Evolutionary conservation across 2,888 invertebrate genomes (phyloP).

Genomic region (Myopa testacea): DNA sequence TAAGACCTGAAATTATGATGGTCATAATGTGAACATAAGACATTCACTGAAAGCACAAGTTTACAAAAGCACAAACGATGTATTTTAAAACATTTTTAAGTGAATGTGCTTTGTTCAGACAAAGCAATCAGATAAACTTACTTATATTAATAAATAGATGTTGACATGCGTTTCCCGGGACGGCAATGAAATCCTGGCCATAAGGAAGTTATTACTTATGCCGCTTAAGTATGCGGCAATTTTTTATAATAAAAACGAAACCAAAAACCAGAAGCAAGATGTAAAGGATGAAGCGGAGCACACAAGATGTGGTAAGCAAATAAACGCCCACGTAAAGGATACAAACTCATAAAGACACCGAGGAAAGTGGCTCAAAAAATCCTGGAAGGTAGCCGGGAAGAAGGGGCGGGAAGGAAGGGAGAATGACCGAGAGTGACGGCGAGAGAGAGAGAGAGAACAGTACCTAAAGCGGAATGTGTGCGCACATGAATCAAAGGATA

Average conservation of each 20-base stretch:
- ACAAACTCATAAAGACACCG: not conserved
- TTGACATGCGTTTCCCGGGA: not conserved
- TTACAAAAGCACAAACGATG: too few species aligned
- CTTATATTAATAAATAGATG: not conserved
- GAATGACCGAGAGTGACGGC: not conserved
- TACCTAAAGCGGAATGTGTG: not conserved
- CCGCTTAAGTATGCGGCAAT: slow-evolving; percentile 16
- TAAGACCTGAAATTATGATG: too few species aligned
- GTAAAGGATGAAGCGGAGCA: not conserved
- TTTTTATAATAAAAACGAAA: too few species aligned
- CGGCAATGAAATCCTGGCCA: not conserved
- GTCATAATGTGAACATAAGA: too few species aligned
- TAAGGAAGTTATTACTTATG: slow-evolving; percentile 27
- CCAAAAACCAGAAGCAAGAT: not conserved
- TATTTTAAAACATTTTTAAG: too few species aligned
- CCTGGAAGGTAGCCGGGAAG: not conserved
- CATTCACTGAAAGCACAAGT: too few species aligned
- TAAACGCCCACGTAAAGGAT: not conserved
- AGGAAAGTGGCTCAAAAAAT: not conserved
- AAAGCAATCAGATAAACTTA: too few species aligned
- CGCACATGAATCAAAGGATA: slow-evolving; percentile 40
- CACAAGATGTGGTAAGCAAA: not conserved
- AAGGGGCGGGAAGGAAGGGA: not conserved
- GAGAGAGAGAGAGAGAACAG: not conserved
- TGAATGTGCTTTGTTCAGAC: too few species aligned